A percentile compares a stretch with the other conserved stretches of the same genome.
These are phyloP conservation scores for Rhingia rostrata DNA, from an alignment of 2,888 invertebrate genomes.

Conservation along the genomic window DNA sequence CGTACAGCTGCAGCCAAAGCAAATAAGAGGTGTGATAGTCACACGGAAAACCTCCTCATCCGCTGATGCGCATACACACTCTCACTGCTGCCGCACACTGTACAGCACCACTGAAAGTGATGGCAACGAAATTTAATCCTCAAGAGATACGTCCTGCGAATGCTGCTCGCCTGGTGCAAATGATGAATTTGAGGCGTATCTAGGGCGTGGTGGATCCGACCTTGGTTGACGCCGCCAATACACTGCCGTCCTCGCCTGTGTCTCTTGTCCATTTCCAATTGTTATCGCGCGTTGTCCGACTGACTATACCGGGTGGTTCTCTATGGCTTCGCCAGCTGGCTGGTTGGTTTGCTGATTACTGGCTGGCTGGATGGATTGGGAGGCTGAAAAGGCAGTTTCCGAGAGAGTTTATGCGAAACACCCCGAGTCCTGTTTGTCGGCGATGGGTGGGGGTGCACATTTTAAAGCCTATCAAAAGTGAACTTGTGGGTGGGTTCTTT, in stretches of 20 bases:
- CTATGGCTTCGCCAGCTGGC: slow-evolving; percentile 26
- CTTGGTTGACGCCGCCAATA: slow-evolving; percentile 77
- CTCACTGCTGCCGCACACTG: slow-evolving; percentile 27
- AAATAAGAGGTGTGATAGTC: slow-evolving; percentile 74
- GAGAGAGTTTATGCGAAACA: slow-evolving; percentile 41
- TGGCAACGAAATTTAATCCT: slow-evolving; percentile 58
- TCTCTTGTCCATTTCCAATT: slow-evolving; percentile 61
- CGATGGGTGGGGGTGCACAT: slow-evolving; percentile 47
- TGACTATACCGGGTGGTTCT: slow-evolving; percentile 35
- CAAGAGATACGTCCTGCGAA: slow-evolving; percentile 30
- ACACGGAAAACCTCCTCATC: slow-evolving; percentile 72
- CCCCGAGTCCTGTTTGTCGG: slow-evolving; percentile 38
- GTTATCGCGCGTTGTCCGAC: slow-evolving; percentile 27
- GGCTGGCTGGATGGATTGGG: slow-evolving; percentile 66
- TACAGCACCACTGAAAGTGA: slow-evolving; percentile 3
- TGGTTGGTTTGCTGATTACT: slow-evolving; percentile 2
- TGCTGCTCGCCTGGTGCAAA: slow-evolving; percentile 81
- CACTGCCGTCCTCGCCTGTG: slow-evolving; percentile 17
- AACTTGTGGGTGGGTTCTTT: slow-evolving; percentile 70
- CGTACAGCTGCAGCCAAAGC: slow-evolving; percentile 54
- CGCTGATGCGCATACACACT: slow-evolving; percentile 60
- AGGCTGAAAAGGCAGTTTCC: slow-evolving; percentile 46
- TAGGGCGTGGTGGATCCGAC: slow-evolving; percentile 83
- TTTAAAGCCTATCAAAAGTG: slow-evolving; percentile 62
- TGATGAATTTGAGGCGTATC: slow-evolving; percentile 84